Conservation (phyloP, 1,140 invertebrate species). For the Orius laevigatus region DNA sequence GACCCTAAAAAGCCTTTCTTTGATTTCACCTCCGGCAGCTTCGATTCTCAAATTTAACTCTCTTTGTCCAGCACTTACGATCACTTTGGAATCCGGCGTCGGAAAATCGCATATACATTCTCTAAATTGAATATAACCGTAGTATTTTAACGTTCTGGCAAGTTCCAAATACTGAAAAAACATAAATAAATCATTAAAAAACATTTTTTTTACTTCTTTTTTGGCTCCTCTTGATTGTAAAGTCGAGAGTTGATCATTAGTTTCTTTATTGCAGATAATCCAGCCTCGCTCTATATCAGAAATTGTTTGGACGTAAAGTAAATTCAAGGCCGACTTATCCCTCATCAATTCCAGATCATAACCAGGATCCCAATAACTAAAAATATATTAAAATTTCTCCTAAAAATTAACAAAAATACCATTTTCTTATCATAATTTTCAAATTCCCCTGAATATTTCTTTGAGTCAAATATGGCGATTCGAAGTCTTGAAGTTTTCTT, state of each 20-base stretch:
- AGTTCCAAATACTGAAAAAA: constrained; percentile 62
- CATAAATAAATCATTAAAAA: neutral
- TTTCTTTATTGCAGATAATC: constrained; percentile 56
- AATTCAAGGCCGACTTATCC: constrained; percentile 64
- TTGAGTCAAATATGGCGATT: constrained; percentile 85
- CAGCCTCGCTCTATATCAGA: constrained; percentile 74
- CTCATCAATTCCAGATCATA: constrained; percentile 68
- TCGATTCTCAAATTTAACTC: constrained; percentile 52
- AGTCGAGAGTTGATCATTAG: constrained; percentile 45
- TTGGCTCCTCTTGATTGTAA: constrained; percentile 61
- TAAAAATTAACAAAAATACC: constrained; percentile 28
- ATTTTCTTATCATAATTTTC: constrained; percentile 58
- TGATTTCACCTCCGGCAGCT: constrained; percentile 32
- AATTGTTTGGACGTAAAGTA: constrained; percentile 75
- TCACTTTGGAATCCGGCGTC: constrained; percentile 40
- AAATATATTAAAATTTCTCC: constrained; percentile 27
- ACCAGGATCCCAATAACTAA: constrained; percentile 73
- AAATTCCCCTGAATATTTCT: constrained; percentile 41
- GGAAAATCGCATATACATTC: constrained; percentile 66
- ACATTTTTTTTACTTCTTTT: constrained; percentile 43
- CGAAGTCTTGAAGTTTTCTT: constrained; percentile 83
- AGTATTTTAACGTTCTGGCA: constrained; percentile 64
- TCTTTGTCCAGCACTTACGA: constrained; percentile 57
- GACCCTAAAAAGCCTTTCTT: constrained; percentile 76
- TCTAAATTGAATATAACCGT: constrained; percentile 74